Evolutionary conservation across 2,888 invertebrate genomes (phyloP), one percentile per base, ranked within the genome.

Genomic region (Sinopyrophorus schimmeli): DNA sequence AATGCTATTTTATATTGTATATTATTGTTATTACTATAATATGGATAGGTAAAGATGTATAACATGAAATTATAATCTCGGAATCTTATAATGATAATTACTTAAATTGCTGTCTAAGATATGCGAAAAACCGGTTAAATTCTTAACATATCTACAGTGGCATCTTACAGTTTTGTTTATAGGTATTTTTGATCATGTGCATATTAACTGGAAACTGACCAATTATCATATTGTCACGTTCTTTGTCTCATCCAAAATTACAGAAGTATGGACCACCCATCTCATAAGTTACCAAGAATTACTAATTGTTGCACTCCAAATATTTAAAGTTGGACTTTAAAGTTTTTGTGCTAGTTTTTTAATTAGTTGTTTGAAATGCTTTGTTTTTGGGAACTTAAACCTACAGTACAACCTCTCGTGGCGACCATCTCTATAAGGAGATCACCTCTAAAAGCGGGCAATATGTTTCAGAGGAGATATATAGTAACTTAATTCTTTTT

Each of bases 231-330:
- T 39, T 47, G 39, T 54, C 54, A 51, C 51, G 54, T 54, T 11
- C 34, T 20, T 28, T 21, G 35, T 42, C 34, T 47, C 39, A 41
- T 27, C 21, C 27, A 3, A 27, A 10, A 47, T 5, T 26, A 20
- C 26, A 47, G 40, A 50, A 50, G 27, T 21, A 48, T 43, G 34
- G 55, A 55, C 55, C 55, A 55, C 55, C 55, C 55, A 55, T 53
- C 37, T 28, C 50, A 55, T 54, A 55, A 53, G 49, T 55, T 55
- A 55, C 53, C 50, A 20, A 38, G 53, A 55, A 55, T 35, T 32
- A 53, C 47, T 42, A 40, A 55, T 47, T 55, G 38, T 53, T 46
- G 30, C 41, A 42, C 38, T 38, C 32, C 41, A 46, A 55, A 55
- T 48, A 46, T 28, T 30, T 40, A 30, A 12, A 4, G 5, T 9